A percentile compares a stretch with the other conserved stretches of the same genome.
These are phyloP conservation scores for Crotalus tigris DNA, from an alignment of 2,113 vertebrate species.

Conservation along the genomic window DNA sequence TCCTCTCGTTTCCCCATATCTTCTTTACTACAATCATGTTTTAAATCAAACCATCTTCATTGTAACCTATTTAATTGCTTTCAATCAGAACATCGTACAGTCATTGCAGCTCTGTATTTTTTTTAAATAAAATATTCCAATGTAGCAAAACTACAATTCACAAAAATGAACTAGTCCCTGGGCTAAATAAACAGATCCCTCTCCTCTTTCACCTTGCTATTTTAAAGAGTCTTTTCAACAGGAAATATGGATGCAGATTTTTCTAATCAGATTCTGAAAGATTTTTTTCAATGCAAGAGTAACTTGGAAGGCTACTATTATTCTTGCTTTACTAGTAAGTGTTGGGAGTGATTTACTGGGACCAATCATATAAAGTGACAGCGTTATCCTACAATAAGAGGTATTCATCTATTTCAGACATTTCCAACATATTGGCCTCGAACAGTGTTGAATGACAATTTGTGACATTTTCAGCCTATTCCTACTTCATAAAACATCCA, in stretches of 20 bases:
- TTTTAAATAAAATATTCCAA: background rate
- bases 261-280: background rate
- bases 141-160: background rate
- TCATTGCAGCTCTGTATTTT: background rate
- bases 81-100: background rate
- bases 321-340: background rate
- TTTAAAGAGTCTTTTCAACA: background rate
- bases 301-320: background rate
- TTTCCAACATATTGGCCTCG: background rate
- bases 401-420: background rate
- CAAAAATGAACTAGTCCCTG: background rate
- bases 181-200: background rate
- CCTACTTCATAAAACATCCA: background rate
- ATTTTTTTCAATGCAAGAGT: background rate
- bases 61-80: background rate
- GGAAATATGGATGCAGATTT: background rate
- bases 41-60: background rate
- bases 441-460: background rate
- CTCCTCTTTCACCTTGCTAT: background rate
- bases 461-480: background rate
- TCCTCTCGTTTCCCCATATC: background rate
- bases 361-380: background rate
- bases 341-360: background rate
- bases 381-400: background rate
- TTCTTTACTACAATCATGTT: background rate